phyloP scores from a whole-genome alignment of 92 coral and sea anemone species.

The Umimayanthus chanpuru region DNA sequence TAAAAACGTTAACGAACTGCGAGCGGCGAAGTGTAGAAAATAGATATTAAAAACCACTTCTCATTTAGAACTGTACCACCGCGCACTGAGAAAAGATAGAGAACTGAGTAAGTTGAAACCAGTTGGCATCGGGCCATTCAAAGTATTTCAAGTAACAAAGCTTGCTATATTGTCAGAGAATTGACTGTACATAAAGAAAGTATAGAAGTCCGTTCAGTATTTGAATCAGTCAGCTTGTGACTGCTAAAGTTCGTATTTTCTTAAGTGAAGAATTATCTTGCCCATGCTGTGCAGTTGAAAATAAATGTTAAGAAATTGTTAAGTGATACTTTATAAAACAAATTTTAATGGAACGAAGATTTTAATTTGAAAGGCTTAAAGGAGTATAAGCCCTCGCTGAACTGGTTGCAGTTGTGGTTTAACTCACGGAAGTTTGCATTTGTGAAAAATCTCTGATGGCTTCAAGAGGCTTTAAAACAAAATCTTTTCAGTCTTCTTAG shows the following conservation, averaged over 20 bases:
- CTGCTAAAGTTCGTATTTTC: background rate
- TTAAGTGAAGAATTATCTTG: background rate
- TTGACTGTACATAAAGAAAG: too few species aligned
- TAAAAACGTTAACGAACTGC: background rate
- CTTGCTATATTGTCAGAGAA: too few species aligned
- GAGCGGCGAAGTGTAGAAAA: background rate
- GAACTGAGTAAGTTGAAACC: background rate
- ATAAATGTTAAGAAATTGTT: background rate
- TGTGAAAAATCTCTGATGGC: background rate
- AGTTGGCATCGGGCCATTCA: background rate
- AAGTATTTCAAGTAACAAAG: background rate
- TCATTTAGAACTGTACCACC: background rate
- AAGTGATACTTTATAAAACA: background rate
- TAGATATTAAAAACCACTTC: background rate
- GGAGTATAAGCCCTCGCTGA: background rate
- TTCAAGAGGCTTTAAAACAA: background rate
- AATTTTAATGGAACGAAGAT: background rate
- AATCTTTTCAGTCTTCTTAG: background rate
- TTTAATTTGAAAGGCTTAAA: background rate
- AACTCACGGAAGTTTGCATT: slow-evolving; percentile 13
- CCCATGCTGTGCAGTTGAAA: background rate
- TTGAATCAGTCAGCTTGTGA: background rate
- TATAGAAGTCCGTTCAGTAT: too few species aligned
- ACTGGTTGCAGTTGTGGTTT: slow-evolving; percentile 22
- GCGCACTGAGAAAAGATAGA: background rate